Evolutionary conservation across 1,140 invertebrate species (phyloP), one percentile per base, ranked within the genome.

Genomic region (Drosophila orena): DNA sequence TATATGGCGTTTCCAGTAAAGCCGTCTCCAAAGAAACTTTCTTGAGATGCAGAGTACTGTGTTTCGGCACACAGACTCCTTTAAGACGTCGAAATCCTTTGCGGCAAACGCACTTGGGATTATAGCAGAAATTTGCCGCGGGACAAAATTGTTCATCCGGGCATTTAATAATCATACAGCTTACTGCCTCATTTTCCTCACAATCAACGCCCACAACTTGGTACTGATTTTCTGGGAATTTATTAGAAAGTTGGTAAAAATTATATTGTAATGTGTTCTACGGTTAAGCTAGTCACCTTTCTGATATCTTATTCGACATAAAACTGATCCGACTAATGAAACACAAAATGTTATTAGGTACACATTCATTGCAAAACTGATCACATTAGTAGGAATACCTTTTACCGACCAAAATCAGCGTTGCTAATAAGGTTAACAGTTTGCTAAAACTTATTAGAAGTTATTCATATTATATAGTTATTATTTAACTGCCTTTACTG

Each of bases 81-180:
- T 50, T 30, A 10, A 37, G 14, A 2, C 49, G 56, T 3, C 78
- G 78, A 55, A 71, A 86, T 7, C 75, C 70, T 15, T 46, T 24
- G 0, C 78, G 81, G 22, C 81, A 86, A 24, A 86, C 69, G 12
- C 78, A 86, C 34, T 71, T 54, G 0, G 81, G 81, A 65, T 86
- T 61, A 22, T 69, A 86, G 37, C 81, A 86, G 35, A 34, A 86
- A 7, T 60, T 52, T 12, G 47, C 50, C 1, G 77, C 64, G 2
- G 81, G 64, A 62, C 81, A 85, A 12, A 22, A 5, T 0, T n/a
- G 7, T 11, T 57, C 53, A 0, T 6, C 27, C 0, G 58, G 27
- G 24, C 81, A 86, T 2, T 72, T 38, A 24, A 81, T 38, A 3
- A 78, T 20, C 24, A 68, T 17, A 27, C 83, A 86, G 52, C 81